Base-by-base conservation (phyloP, 2,888 invertebrate species). In the Sinohyriopsis cumingii region DNA sequence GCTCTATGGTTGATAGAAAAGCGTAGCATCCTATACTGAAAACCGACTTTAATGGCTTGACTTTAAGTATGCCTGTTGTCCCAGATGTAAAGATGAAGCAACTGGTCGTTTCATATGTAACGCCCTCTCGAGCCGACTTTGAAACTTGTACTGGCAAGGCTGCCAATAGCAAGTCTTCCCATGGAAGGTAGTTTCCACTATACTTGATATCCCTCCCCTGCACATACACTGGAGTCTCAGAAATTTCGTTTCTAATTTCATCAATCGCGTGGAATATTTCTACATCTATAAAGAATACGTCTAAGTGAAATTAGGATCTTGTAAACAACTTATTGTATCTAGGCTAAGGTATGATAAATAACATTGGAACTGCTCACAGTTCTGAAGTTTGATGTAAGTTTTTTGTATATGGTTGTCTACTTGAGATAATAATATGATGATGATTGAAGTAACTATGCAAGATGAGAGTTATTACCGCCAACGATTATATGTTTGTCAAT, bases 71-170 rank as follows among this genome's bases (percentile, higher is more conserved):
- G 86, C 88, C 88, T 76, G 88, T 87, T 3, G 87, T 88, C 55
- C 88, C 88, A 59, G 98, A 98, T 0, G 99, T 99, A 90, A 97
- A 99, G 87, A 99, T 98, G 87, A 98, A 99, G 60, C 97, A 92
- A 66, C 98, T 91, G 3, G 88, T 83, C 59, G 86, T 88, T 3
- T 68, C 65, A 6, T 69, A 1, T 9, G 71, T 71, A 25, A 85
- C 55, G 3, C 55, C 73, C 28, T 68, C 64, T 62, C 86, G 68
- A 15, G 76, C 65, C 25, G 63, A 71, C 59, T 69, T 71, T 60
- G 75, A 72, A 24, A 83, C 69, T 12, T 75, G 73, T 33, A 73
- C 74, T 24, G 77, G 79, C 0, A 78, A 63, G 2, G 86, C 69
- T 19, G 25, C 24, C 12, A 69, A 28, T 78, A 86, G 78, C 20